Evolutionary conservation across 1,140 invertebrate genomes (phyloP).

Genomic region (Linepithema humile): DNA sequence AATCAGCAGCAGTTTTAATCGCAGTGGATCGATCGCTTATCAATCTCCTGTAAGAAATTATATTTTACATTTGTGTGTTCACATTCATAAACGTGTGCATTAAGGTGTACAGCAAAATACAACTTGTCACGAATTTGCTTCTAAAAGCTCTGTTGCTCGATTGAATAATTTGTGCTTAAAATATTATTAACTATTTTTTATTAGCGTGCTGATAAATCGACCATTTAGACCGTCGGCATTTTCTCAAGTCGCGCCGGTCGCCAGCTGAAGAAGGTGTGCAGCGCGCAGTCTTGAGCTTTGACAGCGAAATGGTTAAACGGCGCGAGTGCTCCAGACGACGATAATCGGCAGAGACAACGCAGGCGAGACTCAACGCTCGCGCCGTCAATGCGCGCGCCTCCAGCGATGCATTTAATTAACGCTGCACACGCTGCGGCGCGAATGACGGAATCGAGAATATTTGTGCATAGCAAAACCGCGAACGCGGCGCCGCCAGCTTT

Average conservation of each 20-base stretch:
- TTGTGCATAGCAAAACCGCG: constrained; percentile 56
- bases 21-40: too few species aligned
- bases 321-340: constrained; percentile 17
- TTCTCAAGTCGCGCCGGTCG: neutral
- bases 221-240: neutral
- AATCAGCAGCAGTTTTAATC: neutral
- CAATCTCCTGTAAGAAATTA: too few species aligned
- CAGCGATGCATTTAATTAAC: constrained; percentile 54
- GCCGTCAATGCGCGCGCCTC: constrained; percentile 17
- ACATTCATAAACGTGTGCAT: too few species aligned
- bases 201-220: neutral
- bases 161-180: neutral
- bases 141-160: neutral
- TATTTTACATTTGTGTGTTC: too few species aligned
- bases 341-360: constrained; percentile 50
- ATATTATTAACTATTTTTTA: neutral
- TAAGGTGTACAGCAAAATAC: too few species aligned
- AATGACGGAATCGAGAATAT: constrained; percentile 56
- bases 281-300: constrained; percentile 9
- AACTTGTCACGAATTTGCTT: neutral
- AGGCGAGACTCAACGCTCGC: constrained; percentile 17
- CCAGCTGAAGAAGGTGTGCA: constrained; percentile 3
- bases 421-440: constrained; percentile 32
- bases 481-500: constrained; percentile 58
- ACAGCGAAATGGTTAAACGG: constrained; percentile 19